phyloP scores from a whole-genome alignment of 2,113 vertebrate genomes.

The Sander lucioperca region DNA sequence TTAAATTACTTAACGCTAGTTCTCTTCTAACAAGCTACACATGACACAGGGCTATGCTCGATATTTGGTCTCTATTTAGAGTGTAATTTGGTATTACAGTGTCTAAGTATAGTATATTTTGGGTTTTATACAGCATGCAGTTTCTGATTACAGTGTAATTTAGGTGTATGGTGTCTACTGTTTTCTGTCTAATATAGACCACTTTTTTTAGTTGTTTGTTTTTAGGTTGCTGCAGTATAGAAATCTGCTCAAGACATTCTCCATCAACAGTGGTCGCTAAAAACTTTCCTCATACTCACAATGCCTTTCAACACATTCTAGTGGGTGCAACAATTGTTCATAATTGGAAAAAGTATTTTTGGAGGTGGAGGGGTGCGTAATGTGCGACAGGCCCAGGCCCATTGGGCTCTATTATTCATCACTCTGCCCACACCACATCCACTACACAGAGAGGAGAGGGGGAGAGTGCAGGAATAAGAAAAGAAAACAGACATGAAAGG shows the following conservation, averaged over 20 bases:
- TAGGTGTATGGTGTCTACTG: too few species aligned
- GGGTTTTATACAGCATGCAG: too few species aligned
- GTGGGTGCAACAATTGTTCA: not conserved
- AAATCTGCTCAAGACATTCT: not conserved
- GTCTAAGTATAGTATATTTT: too few species aligned
- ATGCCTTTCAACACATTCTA: not conserved
- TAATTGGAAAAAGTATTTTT: not conserved
- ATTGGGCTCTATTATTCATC: not conserved
- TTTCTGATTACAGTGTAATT: too few species aligned
- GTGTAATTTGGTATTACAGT: too few species aligned
- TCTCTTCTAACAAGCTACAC: too few species aligned
- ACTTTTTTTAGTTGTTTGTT: too few species aligned
- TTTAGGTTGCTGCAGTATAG: too few species aligned
- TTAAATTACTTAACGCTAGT: too few species aligned
- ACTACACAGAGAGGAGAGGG: slow-evolving; percentile 4
- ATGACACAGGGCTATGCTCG: too few species aligned
- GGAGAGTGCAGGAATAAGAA: not conserved
- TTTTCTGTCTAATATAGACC: too few species aligned
- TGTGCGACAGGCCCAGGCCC: not conserved
- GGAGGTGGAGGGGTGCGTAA: not conserved
- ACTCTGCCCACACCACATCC: not conserved
- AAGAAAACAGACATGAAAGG: not conserved
- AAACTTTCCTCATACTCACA: not conserved
- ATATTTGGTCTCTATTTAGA: too few species aligned
- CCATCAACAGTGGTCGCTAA: not conserved